Conservation (phyloP, 2,888 invertebrate genomes). For the Torymus texanus region DNA sequence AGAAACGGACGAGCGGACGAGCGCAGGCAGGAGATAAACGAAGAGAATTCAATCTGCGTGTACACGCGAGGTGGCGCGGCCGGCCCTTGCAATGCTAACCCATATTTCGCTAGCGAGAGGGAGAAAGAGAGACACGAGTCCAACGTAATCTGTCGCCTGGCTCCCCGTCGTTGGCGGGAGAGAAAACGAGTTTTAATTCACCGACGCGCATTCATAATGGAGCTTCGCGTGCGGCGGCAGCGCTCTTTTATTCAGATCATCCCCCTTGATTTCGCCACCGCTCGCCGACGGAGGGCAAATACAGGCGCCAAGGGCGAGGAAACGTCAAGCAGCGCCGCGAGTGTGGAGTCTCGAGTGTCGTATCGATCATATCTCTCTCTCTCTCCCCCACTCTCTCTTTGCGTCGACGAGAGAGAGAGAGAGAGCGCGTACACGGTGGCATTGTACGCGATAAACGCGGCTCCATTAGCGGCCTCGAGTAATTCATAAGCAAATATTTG, state of each 20-base stretch:
- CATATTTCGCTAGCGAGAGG: neutral
- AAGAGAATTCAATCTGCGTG: conserved; percentile 24
- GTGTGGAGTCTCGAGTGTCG: conserved; percentile 29
- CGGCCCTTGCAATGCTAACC: conserved; percentile 17
- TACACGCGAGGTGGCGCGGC: neutral
- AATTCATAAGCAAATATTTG: conserved; percentile 64
- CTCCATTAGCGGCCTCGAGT: conserved; percentile 62
- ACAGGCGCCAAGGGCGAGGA: conserved; percentile 35
- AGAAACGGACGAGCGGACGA: neutral
- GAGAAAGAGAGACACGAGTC: neutral
- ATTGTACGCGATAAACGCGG: conserved; percentile 49
- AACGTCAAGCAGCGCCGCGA: no score
- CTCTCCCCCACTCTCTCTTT: neutral
- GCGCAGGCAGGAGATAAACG: neutral
- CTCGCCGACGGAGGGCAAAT: conserved; percentile 35
- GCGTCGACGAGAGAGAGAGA: neutral
- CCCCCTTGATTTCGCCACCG: neutral
- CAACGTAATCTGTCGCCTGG: neutral
- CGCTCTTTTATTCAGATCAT: conserved; percentile 19
- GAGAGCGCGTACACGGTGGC: neutral
- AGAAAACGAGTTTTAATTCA: conserved; percentile 29
- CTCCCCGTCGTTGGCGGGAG: neutral
- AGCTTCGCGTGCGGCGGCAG: neutral
- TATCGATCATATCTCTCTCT: conserved; percentile 41
- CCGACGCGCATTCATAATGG: conserved; percentile 11